Evolutionary conservation across 2,888 invertebrate species (phyloP).

Genomic region (Amblyteles armatorius): DNA sequence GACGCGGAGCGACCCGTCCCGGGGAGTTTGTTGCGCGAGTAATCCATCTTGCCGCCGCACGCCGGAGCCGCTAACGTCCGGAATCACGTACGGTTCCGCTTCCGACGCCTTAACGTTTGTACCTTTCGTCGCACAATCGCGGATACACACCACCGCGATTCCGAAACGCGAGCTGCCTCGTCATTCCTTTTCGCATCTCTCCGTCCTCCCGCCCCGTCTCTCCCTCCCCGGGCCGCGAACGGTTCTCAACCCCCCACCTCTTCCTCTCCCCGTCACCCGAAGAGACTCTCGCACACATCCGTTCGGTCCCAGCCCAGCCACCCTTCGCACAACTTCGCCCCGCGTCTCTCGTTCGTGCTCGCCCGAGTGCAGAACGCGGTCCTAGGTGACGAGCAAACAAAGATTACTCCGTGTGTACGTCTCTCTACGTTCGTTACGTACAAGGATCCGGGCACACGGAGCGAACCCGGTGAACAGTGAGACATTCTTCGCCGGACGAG

Average conservation of each 20-base stretch:
- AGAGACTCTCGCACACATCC: background rate
- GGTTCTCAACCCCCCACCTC: background rate
- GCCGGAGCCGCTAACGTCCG: background rate
- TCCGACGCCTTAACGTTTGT: background rate
- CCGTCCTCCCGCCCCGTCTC: too few relatives aligned
- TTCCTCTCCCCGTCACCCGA: background rate
- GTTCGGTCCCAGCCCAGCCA: conserved; percentile 1
- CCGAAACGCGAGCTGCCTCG: background rate
- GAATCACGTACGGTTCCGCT: background rate
- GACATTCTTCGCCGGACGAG: conserved; percentile 19
- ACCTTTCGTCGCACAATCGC: background rate
- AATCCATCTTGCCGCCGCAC: background rate
- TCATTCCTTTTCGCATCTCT: background rate
- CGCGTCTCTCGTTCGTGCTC: background rate
- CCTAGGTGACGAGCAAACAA: background rate
- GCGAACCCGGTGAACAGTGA: conserved; percentile 21
- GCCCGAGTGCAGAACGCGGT: conserved; percentile 1
- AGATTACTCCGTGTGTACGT: conserved; percentile 19
- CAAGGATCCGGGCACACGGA: conserved; percentile 13
- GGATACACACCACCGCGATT: background rate
- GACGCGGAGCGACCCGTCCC: background rate
- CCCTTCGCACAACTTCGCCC: background rate
- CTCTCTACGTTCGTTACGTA: background rate
- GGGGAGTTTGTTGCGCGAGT: background rate
- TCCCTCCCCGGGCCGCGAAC: background rate